Evolutionary conservation across 2,113 vertebrate species (phyloP), one percentile per base, ranked within the genome.

Genomic region (Riparia riparia): DNA sequence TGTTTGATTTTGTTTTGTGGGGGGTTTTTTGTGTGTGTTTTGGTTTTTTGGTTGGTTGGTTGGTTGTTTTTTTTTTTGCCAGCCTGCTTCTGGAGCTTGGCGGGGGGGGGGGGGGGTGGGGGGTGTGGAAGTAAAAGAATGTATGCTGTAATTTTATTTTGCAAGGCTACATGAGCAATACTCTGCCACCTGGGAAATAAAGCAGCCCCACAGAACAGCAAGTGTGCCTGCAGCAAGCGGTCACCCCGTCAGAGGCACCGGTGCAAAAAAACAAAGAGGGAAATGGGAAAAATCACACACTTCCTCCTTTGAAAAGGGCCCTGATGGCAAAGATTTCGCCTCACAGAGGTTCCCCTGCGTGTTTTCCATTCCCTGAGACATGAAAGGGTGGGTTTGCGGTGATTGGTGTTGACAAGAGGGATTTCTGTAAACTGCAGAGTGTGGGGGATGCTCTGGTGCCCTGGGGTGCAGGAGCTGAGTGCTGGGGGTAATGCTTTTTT

Each of bases 391-490:
- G 17, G 25, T 57, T 65, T 65, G 10, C 9, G 69, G 82, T 0
- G 28, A 6, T 20, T 17, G 49, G 5, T 44, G 6, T 19, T 56
- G 84, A 31, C 69, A 70, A 14, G 73, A 76, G 17, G 72, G 32
- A 22, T 89, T 85, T 69, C 21, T 47, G 72, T 13, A 10, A 6
- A 12, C 17, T 8, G 56, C 58, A 32, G n/a, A 17, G n/a, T 3
- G 2, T 0, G 19, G 45, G 45, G 4, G 10, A 0, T 18, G 4
- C 44, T 44, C 14, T 0, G 3, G n/a, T 14, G 8, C 24, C 50
- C 0, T 2, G 45, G 14, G 31, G 7, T 6, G 45, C 20, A 34
- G 37, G 21, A n/a, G 42, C 17, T 1, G 2, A 19, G 25, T 3
- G 37, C 20, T 39, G 60, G 73, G 69, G 49, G 5, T 37, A 39